A percentile compares a stretch with the other conserved stretches of the same genome.
Conservation (phyloP, 2,113 vertebrate species). For the Tragulus kanchil region DNA sequence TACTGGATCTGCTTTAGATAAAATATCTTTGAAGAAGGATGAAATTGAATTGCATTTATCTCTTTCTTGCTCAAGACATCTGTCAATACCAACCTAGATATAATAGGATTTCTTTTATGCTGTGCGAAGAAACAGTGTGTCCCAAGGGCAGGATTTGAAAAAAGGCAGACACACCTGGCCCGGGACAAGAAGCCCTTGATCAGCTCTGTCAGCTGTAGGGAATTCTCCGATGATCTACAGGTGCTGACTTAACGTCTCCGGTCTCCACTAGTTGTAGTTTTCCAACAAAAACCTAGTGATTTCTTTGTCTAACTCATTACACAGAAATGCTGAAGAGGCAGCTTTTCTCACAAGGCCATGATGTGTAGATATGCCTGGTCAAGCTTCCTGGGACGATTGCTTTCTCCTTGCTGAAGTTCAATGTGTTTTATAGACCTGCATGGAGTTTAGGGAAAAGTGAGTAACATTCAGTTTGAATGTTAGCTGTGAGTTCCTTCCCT, state of each 20-base stretch:
- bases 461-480: background rate
- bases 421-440: background rate
- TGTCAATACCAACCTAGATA: background rate
- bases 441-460: background rate
- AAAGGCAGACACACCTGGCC: background rate
- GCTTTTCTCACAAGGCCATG: background rate
- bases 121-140: background rate
- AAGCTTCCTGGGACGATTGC: background rate
- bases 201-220: background rate
- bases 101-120: background rate
- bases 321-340: background rate
- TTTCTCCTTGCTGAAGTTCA: background rate
- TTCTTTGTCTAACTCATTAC: background rate
- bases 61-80: background rate
- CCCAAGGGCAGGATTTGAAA: background rate
- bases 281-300: background rate
- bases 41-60: background rate
- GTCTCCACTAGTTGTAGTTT: background rate
- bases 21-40: background rate
- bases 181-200: rapidly evolving
- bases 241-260: background rate
- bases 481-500: background rate
- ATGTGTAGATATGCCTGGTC: background rate
- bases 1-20: background rate
- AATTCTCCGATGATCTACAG: background rate